Conservation (phyloP, 2,888 invertebrate genomes). For the Ecdyonurus torrentis region DNA sequence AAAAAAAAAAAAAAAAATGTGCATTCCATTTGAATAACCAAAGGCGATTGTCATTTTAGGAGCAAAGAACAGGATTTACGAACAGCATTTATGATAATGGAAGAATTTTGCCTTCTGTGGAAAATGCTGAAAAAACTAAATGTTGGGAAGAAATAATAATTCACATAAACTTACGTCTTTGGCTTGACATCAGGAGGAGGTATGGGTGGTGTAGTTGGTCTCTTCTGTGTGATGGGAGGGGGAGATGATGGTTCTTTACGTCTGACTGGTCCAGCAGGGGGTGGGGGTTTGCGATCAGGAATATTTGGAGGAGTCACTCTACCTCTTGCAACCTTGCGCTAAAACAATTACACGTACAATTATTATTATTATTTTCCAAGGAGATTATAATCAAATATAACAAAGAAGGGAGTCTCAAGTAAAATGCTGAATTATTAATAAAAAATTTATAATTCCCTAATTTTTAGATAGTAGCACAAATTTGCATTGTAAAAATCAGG, state of each 20-base stretch:
- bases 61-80: too few relatives aligned
- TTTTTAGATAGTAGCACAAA: too few relatives aligned
- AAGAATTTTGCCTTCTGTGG: too few relatives aligned
- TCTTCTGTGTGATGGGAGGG: conserved; percentile 5
- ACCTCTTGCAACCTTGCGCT: conserved; percentile 22
- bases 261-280: conserved; percentile 15
- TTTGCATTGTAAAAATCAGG: too few relatives aligned
- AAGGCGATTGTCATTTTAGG: too few relatives aligned
- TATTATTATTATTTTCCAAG: neutral
- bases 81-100: too few relatives aligned
- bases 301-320: conserved; percentile 29
- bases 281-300: conserved; percentile 27
- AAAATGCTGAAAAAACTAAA: too few relatives aligned
- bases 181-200: neutral
- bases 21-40: too few relatives aligned
- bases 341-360: conserved; percentile 28
- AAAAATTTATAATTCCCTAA: too few relatives aligned
- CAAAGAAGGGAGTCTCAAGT: neutral
- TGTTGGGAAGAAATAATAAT: too few relatives aligned
- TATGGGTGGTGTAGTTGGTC: conserved; percentile 2
- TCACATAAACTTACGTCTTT: neutral
- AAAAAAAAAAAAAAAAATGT: too few relatives aligned
- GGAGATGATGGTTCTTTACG: neutral
- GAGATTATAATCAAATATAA: neutral
- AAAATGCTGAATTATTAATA: too few relatives aligned